Conservation (phyloP, 2,113 vertebrate species). For the Sciurus niger region DNA sequence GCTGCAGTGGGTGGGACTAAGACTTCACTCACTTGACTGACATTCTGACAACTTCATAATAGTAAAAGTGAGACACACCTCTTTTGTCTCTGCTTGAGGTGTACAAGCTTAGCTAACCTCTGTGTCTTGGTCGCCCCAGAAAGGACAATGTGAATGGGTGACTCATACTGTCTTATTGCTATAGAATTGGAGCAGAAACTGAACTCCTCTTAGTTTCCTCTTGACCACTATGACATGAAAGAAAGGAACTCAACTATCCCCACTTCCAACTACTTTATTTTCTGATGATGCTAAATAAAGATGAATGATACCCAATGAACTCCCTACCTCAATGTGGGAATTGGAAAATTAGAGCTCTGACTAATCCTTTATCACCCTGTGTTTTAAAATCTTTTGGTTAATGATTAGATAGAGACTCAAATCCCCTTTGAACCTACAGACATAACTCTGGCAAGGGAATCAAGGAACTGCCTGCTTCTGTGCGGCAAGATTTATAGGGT, state of each 20-base stretch:
- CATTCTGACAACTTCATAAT: background rate
- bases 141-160: background rate
- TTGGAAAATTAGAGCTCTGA: background rate
- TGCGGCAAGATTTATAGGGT: background rate
- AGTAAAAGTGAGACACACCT: background rate
- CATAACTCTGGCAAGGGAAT: background rate
- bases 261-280: background rate
- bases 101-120: background rate
- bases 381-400: background rate
- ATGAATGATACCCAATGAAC: rapidly evolving
- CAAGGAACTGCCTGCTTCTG: background rate
- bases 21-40: background rate
- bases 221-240: background rate
- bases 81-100: background rate
- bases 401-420: background rate
- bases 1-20: too few species aligned
- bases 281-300: background rate
- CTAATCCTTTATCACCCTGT: background rate
- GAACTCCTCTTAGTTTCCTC: rapidly evolving
- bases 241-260: background rate
- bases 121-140: background rate
- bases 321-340: background rate
- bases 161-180: background rate
- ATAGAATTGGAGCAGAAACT: background rate
- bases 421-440: background rate